Conservation (phyloP, 2,113 vertebrate genomes). For the Rhagologus leucostigma region DNA sequence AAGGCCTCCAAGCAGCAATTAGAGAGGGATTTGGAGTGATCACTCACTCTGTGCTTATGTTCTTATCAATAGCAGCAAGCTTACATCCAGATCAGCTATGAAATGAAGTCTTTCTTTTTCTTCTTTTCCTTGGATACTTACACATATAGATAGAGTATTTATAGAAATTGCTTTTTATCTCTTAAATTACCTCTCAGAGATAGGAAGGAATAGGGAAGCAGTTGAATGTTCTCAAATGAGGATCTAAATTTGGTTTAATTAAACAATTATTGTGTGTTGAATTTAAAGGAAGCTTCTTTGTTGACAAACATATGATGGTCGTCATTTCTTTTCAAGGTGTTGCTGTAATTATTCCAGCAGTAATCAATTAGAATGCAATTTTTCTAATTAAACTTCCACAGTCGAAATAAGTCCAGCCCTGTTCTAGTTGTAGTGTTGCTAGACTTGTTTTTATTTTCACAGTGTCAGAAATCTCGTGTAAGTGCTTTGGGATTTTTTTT, state of each 20-base stretch:
- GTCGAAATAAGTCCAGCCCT: not conserved
- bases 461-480: not conserved
- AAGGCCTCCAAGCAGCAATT: slow-evolving; percentile 16
- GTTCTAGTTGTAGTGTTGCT: not conserved
- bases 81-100: slow-evolving; percentile 41
- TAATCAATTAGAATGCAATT: slow-evolving; percentile 65
- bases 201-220: slow-evolving; percentile 17
- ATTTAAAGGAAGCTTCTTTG: slow-evolving; percentile 30
- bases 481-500: not conserved
- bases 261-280: slow-evolving; percentile 22
- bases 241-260: slow-evolving; percentile 52
- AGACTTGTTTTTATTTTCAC: not conserved
- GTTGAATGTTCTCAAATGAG: slow-evolving; percentile 21
- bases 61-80: slow-evolving; percentile 42
- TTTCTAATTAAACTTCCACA: slow-evolving; percentile 58
- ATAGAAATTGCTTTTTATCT: slow-evolving; percentile 43
- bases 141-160: slow-evolving; percentile 2
- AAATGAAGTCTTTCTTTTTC: slow-evolving; percentile 24
- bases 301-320: slow-evolving; percentile 48
- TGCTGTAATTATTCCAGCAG: slow-evolving; percentile 49
- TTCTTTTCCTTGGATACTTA: slow-evolving; percentile 5
- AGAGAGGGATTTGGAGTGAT: slow-evolving; percentile 35
- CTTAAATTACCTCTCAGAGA: slow-evolving; percentile 39
- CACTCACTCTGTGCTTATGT: slow-evolving; percentile 7
- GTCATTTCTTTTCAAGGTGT: slow-evolving; percentile 46